Conservation (phyloP, 2,113 vertebrate species). For the Odobenus rosmarus region DNA sequence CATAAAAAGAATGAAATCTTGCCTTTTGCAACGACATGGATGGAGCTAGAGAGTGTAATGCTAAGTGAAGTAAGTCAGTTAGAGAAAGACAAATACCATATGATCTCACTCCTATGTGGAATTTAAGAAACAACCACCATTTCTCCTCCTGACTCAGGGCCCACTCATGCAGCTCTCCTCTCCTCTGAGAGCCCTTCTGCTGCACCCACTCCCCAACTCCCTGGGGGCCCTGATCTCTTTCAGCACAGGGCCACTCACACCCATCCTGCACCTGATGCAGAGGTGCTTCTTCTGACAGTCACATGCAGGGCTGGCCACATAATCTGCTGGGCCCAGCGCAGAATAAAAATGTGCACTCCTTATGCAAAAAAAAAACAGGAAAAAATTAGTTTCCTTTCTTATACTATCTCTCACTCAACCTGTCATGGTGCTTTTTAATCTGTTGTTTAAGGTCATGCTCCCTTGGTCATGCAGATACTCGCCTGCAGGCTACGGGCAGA, state of each 20-base stretch:
- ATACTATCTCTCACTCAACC: not conserved
- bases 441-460: not conserved
- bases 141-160: not conserved
- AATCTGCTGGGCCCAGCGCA: not conserved
- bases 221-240: not conserved
- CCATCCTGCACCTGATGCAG: not conserved
- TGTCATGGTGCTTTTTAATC: not conserved
- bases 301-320: not conserved
- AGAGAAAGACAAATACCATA: not conserved
- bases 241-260: not conserved
- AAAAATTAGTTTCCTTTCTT: not conserved
- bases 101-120: not conserved
- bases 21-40: not conserved
- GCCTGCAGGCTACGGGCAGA: not conserved
- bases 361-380: not conserved
- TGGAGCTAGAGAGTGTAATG: not conserved
- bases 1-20: not conserved
- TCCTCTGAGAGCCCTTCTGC: not conserved
- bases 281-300: not conserved
- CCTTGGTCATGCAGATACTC: not conserved
- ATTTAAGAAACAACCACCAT: not conserved
- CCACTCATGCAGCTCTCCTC: fast-evolving
- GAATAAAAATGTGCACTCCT: not conserved
- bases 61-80: not conserved
- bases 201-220: not conserved